Evolutionary conservation across 2,113 vertebrate species (phyloP).

Genomic region (Triplophysa dalaica): DNA sequence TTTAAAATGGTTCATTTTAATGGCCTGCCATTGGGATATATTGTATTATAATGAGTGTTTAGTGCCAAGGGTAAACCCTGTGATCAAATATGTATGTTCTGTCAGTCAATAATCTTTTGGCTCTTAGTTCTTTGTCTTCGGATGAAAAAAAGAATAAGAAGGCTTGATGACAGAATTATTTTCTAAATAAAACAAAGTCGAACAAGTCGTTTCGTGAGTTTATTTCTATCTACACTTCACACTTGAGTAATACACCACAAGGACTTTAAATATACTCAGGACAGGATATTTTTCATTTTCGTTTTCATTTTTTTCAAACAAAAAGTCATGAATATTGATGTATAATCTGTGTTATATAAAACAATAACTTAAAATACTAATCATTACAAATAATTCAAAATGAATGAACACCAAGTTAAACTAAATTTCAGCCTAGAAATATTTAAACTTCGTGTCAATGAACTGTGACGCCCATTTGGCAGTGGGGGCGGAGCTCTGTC

Average conservation of each 20-base stretch:
- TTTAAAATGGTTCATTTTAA: not conserved
- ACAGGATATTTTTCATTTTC: no score
- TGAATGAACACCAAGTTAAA: not conserved
- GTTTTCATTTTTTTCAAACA: no score
- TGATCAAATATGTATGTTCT: constrained; percentile 57
- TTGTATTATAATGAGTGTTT: constrained; percentile 59
- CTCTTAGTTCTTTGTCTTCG: constrained; percentile 18
- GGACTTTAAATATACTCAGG: no score
- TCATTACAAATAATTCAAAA: not conserved
- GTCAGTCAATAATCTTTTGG: constrained; percentile 23
- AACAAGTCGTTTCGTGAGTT: not conserved
- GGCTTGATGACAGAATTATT: constrained; percentile 47
- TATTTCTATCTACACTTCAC: not conserved
- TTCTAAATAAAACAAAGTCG: constrained; percentile 53
- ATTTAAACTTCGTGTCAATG: no score
- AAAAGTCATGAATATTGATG: no score
- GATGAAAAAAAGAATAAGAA: constrained; percentile 25
- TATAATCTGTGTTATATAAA: no score
- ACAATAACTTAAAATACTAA: no score
- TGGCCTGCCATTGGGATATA: constrained; percentile 20
- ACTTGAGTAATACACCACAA: no score
- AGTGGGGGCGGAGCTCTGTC: not conserved
- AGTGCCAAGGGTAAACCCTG: constrained; percentile 55
- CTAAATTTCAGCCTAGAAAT: not conserved
- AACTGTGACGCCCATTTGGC: no score